A percentile compares a stretch with the other conserved stretches of the same genome.
These are phyloP conservation scores for Drosophila persimilis DNA, from an alignment of 1,140 invertebrate genomes.

Conservation along the genomic window DNA sequence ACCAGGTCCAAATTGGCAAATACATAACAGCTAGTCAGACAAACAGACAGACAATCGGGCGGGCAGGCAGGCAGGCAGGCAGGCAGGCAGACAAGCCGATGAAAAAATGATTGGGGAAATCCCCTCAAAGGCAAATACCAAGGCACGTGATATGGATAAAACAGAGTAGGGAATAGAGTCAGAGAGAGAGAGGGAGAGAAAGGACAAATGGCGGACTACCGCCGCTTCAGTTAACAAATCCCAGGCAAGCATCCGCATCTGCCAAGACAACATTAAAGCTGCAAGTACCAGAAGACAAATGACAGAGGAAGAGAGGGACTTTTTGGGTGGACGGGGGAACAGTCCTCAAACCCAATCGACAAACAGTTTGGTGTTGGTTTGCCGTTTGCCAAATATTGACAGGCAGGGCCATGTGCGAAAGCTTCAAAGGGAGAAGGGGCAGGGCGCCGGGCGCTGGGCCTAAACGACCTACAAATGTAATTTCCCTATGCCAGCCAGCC, in stretches of 20 bases:
- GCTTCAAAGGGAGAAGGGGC: not conserved
- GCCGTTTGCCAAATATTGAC: slow-evolving; percentile 44
- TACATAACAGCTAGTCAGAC: slow-evolving; percentile 41
- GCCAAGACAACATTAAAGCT: slow-evolving; percentile 40
- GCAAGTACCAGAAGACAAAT: slow-evolving; percentile 33
- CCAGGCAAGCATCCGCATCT: slow-evolving; percentile 20
- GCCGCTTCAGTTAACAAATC: slow-evolving; percentile 71
- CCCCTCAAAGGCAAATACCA: slow-evolving; percentile 42
- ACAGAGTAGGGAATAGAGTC: slow-evolving; percentile 4
- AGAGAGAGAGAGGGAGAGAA: slow-evolving; percentile 7
- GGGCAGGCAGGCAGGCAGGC: not conserved
- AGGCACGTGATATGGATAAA: slow-evolving; percentile 47
- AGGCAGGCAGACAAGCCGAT: slow-evolving; percentile 4
- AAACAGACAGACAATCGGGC: not conserved
- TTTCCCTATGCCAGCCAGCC: slow-evolving; percentile 31
- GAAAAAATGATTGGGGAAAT: slow-evolving; percentile 45
- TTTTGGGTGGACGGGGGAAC: not conserved
- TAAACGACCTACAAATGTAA: slow-evolving; percentile 54
- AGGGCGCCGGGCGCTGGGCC: not conserved
- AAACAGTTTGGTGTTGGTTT: slow-evolving; percentile 33
- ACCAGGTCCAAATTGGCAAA: slow-evolving; percentile 38
- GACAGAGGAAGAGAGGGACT: slow-evolving; percentile 28
- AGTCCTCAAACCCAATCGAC: slow-evolving; percentile 15
- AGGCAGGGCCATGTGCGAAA: slow-evolving; percentile 41
- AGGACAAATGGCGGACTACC: slow-evolving; percentile 34